These are phyloP conservation scores for Mandrillus leucophaeus DNA, from an alignment of 2,113 vertebrate species.

Conservation along the genomic window DNA sequence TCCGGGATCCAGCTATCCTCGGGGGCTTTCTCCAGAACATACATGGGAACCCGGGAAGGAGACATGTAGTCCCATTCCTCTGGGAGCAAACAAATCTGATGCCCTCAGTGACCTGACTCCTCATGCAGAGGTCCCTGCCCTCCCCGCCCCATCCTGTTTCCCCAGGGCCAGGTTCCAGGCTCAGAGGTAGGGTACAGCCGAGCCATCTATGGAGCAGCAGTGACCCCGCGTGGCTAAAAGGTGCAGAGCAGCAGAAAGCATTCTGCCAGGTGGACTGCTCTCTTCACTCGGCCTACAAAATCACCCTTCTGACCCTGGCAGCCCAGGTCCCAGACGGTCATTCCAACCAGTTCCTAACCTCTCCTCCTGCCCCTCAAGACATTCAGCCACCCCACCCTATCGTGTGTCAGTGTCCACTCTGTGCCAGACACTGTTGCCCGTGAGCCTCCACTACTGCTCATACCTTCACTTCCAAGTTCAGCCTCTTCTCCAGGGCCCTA, in stretches of 20 bases:
- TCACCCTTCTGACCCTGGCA: neutral
- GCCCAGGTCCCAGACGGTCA: neutral
- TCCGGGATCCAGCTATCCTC: neutral
- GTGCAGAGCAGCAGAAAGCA: neutral
- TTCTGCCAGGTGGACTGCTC: neutral
- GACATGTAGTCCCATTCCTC: neutral
- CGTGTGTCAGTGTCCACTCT: too few species aligned
- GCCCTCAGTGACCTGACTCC: neutral
- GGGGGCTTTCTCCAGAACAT: neutral
- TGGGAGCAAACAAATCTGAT: neutral
- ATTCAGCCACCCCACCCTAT: neutral
- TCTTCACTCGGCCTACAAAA: neutral
- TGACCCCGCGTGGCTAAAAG: constrained; percentile 40
- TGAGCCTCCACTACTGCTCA: accelerated
- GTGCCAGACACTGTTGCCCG: neutral
- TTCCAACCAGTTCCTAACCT: neutral
- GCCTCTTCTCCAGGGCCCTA: neutral
- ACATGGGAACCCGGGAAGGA: neutral
- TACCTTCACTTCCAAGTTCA: neutral
- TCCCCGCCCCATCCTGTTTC: accelerated
- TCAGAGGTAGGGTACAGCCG: neutral
- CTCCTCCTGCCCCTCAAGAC: neutral
- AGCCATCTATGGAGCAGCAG: neutral
- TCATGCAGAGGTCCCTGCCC: neutral
- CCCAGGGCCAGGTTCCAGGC: neutral